Conservation (phyloP, 2,113 vertebrate species). For the Dendropsophus ebraccatus region DNA sequence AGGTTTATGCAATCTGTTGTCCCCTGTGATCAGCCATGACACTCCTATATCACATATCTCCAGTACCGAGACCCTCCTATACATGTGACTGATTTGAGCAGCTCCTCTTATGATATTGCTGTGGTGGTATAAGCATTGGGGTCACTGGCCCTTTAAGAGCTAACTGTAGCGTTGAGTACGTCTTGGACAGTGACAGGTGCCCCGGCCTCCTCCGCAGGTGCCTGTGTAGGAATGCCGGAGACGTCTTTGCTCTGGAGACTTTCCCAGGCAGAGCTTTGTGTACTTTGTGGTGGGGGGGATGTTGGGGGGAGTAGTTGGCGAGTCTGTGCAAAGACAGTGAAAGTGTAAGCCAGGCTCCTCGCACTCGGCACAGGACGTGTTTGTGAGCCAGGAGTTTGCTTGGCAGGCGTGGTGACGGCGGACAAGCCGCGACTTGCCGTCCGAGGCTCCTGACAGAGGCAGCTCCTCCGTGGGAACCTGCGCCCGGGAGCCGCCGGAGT, state of each 20-base stretch:
- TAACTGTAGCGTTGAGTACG: neutral
- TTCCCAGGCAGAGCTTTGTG: neutral
- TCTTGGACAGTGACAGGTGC: neutral
- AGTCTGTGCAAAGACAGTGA: neutral
- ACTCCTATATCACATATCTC: too few species aligned
- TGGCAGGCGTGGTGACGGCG: conserved; percentile 58
- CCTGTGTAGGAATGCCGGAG: conserved; percentile 10
- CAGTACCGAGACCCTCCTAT: too few species aligned
- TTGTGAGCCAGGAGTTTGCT: conserved; percentile 43
- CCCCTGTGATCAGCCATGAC: too few species aligned
- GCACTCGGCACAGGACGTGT: conserved; percentile 26
- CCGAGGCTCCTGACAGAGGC: conserved; percentile 48
- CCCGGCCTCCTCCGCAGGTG: neutral
- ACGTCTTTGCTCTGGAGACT: too few species aligned
- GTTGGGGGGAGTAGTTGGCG: neutral
- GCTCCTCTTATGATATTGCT: too few species aligned
- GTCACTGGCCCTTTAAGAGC: neutral
- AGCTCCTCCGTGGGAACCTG: conserved; percentile 59
- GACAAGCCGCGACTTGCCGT: conserved; percentile 64
- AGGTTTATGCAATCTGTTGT: too few species aligned
- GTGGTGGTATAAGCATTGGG: too few species aligned
- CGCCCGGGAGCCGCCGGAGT: conserved; percentile 68
- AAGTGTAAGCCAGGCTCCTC: neutral
- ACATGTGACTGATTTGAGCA: too few species aligned
- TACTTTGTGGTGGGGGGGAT: neutral